These are phyloP conservation scores for Periparus ater DNA, from an alignment of 2,797 vertebrate species.

Conservation along the genomic window DNA sequence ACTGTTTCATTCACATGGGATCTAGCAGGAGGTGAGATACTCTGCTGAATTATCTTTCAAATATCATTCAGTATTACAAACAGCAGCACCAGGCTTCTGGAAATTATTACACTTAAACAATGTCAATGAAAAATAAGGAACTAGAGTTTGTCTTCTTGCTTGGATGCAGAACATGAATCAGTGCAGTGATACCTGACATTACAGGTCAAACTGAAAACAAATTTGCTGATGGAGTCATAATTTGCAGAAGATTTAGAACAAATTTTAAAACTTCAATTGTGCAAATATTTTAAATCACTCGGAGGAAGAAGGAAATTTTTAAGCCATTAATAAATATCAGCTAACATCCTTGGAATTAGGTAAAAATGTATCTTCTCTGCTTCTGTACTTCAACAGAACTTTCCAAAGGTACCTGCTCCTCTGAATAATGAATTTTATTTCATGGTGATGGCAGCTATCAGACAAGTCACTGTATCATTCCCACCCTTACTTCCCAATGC, in stretches of 20 bases:
- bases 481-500: background rate
- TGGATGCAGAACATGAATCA: slow-evolving; percentile 10
- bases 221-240: slow-evolving; percentile 18
- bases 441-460: background rate
- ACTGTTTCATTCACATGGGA: background rate
- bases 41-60: slow-evolving; percentile 27
- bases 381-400: background rate
- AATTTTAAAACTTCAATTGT: background rate
- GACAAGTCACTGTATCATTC: background rate
- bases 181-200: background rate
- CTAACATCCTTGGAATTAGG: background rate
- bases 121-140: slow-evolving; percentile 26
- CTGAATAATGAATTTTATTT: background rate
- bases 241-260: slow-evolving; percentile 27
- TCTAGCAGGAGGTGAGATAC: slow-evolving; percentile 19
- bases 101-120: slow-evolving; percentile 38
- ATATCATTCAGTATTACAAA: slow-evolving; percentile 25
- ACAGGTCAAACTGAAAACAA: slow-evolving; percentile 48
- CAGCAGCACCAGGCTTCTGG: background rate
- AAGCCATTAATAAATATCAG: slow-evolving; percentile 18
- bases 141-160: slow-evolving; percentile 28
- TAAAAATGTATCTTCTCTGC: background rate
- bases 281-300: slow-evolving; percentile 23
- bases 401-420: background rate
- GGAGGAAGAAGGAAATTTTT: background rate